Base-by-base conservation (phyloP, 2,888 invertebrate genomes). In the Colletes collaris region DNA sequence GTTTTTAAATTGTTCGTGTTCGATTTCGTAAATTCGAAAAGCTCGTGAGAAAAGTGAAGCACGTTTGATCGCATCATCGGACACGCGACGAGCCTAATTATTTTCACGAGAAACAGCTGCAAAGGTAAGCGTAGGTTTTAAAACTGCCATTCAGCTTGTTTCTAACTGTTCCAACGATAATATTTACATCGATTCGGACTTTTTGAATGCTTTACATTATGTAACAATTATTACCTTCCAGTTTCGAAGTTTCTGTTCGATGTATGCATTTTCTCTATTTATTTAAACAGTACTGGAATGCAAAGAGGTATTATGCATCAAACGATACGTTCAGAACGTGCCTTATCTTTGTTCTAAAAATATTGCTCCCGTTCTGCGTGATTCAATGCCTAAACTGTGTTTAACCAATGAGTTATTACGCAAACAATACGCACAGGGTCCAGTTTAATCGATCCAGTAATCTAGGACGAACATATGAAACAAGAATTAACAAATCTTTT, bases 331-430 rank as follows among this genome's bases (percentile, higher is more conserved):
- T 69, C 69, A 44, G 40, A 70, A 70, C 78, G 77, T 77, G 69
- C 77, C 77, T 77, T 78, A 78, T 78, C 78, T 59, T 16, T 19
- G 35, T 27, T 40, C 66, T 66, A 77, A 77, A 77, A 75, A 63
- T 63, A 76, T 68, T 37, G 63, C 56, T n/a, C 56, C 13, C 46
- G 46, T 35, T 46, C 27, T 44, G 44, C 65, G 60, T 77, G 69
- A 78, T 78, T 77, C 60, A 78, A n/a, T 8, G 65, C 59, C 62
- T 69, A 79, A 79, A 70, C 78, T 65, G 40, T 70, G 40, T 70
- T 77, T 69, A 76, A 75, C 56, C 53, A 50, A 50, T 56, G 76
- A 66, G 49, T 66, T 75, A 76, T 62, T 11, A 19, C 10, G 55
- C 66, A 76, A 66, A 75, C 66, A 75, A 50, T 74, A 50, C 7